These are phyloP conservation scores for Batillaria attramentaria DNA, from an alignment of 1,140 invertebrate genomes.

Conservation along the genomic window DNA sequence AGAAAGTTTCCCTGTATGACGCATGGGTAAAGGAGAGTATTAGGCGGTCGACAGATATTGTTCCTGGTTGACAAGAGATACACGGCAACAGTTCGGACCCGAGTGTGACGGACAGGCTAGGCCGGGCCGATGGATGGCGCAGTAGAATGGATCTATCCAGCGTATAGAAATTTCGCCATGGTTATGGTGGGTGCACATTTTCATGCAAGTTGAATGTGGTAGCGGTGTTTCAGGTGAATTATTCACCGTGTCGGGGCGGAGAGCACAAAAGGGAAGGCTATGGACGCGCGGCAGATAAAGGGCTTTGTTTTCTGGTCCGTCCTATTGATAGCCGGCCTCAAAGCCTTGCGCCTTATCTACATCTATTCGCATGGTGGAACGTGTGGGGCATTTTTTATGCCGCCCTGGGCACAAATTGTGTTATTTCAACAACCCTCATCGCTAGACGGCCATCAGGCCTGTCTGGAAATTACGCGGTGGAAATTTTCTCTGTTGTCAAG, in stretches of 20 bases:
- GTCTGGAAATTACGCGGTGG: no score
- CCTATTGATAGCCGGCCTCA: no score
- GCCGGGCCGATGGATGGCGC: background rate
- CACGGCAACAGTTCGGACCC: background rate
- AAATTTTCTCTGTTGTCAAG: no score
- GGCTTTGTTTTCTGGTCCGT: no score
- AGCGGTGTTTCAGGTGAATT: background rate
- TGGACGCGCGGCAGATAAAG: no score
- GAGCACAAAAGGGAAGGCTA: background rate
- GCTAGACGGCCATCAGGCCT: no score
- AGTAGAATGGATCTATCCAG: conserved; percentile 12
- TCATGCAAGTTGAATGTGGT: background rate
- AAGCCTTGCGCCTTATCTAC: no score
- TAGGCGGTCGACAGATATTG: background rate
- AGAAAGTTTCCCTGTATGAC: background rate
- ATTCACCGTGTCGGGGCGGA: background rate
- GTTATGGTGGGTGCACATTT: conserved; percentile 7
- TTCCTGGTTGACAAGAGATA: background rate
- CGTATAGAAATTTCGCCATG: background rate
- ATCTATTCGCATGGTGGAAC: no score
- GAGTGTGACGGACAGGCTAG: background rate
- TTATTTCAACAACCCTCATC: no score
- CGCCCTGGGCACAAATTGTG: no score
- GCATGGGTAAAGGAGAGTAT: background rate
- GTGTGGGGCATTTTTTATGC: no score